Conservation (phyloP, 2,797 vertebrate species). For the Phrynocephalus guinanensis region DNA sequence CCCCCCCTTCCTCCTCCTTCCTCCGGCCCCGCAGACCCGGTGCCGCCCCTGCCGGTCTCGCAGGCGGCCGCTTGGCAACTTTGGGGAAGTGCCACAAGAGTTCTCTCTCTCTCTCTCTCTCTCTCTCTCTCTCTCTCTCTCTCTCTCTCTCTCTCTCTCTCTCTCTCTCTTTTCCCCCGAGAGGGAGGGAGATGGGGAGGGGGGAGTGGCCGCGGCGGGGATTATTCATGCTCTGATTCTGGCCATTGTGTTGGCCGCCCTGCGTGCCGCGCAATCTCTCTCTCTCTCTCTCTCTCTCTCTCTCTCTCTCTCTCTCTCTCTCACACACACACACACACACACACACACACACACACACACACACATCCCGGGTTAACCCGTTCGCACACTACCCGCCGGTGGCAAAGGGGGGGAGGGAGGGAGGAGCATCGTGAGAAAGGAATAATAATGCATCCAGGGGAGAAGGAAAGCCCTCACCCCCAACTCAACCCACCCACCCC, state of each 20-base stretch:
- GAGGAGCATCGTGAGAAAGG: background rate
- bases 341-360: too few relatives aligned
- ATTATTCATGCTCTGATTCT: conserved; percentile 1
- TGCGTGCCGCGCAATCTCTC: background rate
- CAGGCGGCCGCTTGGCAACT: background rate
- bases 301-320: too few relatives aligned
- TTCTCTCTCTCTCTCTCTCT: too few relatives aligned
- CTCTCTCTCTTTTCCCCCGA: background rate
- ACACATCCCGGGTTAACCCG: background rate
- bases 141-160: too few relatives aligned
- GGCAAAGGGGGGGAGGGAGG: background rate
- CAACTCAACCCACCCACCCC: too few relatives aligned
- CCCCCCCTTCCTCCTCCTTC: too few relatives aligned
- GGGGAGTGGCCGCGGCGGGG: background rate
- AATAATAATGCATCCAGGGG: too few relatives aligned
- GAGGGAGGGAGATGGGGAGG: background rate
- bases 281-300: background rate
- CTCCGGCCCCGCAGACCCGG: background rate
- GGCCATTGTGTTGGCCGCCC: background rate
- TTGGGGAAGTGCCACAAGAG: background rate
- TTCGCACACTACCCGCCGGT: background rate
- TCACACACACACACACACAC: too few relatives aligned
- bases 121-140: too few relatives aligned
- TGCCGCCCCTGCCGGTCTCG: background rate
- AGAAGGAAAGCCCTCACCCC: too few relatives aligned